These are phyloP conservation scores for Cassiopea andromeda DNA, from an alignment of 30 jellyfish, hydroid and myxozoan species.

Conservation along the genomic window DNA sequence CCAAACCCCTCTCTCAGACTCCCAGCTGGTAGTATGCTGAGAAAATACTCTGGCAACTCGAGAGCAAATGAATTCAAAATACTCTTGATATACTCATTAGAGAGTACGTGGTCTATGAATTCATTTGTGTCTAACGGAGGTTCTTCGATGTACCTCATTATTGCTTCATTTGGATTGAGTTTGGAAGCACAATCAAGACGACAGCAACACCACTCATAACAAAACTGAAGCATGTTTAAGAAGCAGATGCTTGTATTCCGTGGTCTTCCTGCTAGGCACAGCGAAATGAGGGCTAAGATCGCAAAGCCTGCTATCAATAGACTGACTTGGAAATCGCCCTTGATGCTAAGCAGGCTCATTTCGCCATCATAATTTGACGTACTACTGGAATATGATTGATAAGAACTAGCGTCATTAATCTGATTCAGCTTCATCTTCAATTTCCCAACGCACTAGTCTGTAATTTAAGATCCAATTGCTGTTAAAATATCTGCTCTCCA, in stretches of 20 bases:
- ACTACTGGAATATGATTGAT: no score
- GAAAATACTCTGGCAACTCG: slow-evolving; percentile 60
- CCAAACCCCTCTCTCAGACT: slow-evolving; percentile 77
- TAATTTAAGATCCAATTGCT: no score
- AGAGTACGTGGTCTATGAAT: neutral
- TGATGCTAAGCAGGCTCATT: neutral
- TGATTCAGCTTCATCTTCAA: no score
- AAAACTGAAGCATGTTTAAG: neutral
- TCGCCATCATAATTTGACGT: neutral
- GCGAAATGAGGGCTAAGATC: neutral
- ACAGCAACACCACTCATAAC: slow-evolving; percentile 43
- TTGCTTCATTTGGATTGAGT: slow-evolving; percentile 46
- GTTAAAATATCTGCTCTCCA: no score
- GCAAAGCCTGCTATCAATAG: neutral
- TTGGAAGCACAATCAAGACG: slow-evolving; percentile 35
- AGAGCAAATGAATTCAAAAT: slow-evolving; percentile 36
- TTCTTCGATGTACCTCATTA: slow-evolving; percentile 56
- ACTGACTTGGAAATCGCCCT: neutral
- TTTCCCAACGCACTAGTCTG: no score
- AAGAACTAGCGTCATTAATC: no score
- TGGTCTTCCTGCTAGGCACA: neutral
- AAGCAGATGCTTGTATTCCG: slow-evolving; percentile 1
- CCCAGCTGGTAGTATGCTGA: slow-evolving; percentile 69
- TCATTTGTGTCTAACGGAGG: slow-evolving; percentile 20
- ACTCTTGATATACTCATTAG: slow-evolving; percentile 23